phyloP scores from a whole-genome alignment of 1,140 invertebrate species.

The Triops longicaudatus region DNA sequence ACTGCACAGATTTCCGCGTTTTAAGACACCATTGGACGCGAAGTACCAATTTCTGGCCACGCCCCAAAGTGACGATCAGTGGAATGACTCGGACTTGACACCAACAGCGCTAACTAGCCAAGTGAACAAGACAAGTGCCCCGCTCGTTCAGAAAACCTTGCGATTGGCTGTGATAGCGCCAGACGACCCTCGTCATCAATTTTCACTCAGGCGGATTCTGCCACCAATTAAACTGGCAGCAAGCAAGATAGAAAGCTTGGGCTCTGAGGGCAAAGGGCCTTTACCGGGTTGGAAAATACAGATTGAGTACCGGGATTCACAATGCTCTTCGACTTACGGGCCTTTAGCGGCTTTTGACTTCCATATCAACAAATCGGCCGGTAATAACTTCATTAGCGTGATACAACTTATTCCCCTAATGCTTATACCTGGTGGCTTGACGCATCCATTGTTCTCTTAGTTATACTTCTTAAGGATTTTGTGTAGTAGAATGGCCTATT shows the following conservation, averaged over 20 bases:
- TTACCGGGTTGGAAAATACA: conserved; percentile 57
- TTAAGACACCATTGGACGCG: neutral
- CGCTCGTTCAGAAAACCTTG: conserved; percentile 38
- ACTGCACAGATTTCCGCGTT: neutral
- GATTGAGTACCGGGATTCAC: conserved; percentile 60
- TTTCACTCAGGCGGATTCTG: conserved; percentile 58
- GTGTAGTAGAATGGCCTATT: too few relatives aligned
- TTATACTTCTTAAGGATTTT: too few relatives aligned
- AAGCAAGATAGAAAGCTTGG: conserved; percentile 44
- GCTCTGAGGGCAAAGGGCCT: conserved; percentile 45
- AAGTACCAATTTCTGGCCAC: neutral
- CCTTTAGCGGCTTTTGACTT: conserved; percentile 70
- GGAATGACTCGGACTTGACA: neutral
- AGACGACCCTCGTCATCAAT: conserved; percentile 49
- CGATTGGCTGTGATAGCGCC: conserved; percentile 61
- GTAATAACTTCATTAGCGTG: conserved; percentile 39
- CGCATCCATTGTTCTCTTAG: too few relatives aligned
- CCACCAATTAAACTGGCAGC: conserved; percentile 65
- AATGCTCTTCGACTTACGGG: conserved; percentile 68
- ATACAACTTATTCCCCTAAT: too few relatives aligned
- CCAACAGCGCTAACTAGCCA: neutral
- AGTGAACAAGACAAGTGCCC: neutral
- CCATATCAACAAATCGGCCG: conserved; percentile 55
- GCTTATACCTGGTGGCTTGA: too few relatives aligned
- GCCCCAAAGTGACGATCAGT: neutral